Evolutionary conservation across 2,888 invertebrate genomes (phyloP).

Genomic region (Megamerina dolium): DNA sequence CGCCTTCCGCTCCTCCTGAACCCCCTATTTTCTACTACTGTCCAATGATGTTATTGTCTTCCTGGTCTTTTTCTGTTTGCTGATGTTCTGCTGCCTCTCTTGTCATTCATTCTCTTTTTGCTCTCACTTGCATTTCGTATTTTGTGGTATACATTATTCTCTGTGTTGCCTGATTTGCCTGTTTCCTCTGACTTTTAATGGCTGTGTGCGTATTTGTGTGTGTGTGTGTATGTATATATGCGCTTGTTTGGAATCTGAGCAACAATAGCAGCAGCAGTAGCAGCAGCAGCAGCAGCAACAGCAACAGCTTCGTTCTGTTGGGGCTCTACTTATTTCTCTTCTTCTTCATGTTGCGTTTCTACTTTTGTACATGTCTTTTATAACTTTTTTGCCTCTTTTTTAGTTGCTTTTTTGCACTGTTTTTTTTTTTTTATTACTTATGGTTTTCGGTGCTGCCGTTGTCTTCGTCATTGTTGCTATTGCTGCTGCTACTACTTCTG

Average conservation of each 20-base stretch:
- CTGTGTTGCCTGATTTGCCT: neutral
- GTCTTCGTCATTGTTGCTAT: slow-evolving; percentile 6
- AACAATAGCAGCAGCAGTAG: neutral
- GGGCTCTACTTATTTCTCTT: neutral
- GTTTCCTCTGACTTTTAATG: neutral
- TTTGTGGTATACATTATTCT: slow-evolving; percentile 1
- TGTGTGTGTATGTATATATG: neutral
- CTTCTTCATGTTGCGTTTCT: no score
- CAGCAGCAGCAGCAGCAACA: slow-evolving; percentile 1
- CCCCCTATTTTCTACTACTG: no score
- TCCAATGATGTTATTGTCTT: no score
- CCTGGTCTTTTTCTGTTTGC: no score
- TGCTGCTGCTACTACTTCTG: slow-evolving; percentile 15
- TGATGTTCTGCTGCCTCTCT: no score
- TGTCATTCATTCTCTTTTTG: no score
- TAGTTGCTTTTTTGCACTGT: no score
- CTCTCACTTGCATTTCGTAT: no score
- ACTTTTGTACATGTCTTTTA: no score
- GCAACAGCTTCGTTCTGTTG: neutral
- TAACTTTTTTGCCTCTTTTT: no score
- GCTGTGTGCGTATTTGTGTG: neutral
- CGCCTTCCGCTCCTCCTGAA: no score
- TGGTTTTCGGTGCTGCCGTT: slow-evolving; percentile 4
- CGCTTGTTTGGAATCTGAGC: slow-evolving; percentile 10
- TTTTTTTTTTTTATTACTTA: no score